A percentile compares a stretch with the other conserved stretches of the same genome.
Conservation (phyloP, 2,113 vertebrate genomes). For the Vulpes vulpes region DNA sequence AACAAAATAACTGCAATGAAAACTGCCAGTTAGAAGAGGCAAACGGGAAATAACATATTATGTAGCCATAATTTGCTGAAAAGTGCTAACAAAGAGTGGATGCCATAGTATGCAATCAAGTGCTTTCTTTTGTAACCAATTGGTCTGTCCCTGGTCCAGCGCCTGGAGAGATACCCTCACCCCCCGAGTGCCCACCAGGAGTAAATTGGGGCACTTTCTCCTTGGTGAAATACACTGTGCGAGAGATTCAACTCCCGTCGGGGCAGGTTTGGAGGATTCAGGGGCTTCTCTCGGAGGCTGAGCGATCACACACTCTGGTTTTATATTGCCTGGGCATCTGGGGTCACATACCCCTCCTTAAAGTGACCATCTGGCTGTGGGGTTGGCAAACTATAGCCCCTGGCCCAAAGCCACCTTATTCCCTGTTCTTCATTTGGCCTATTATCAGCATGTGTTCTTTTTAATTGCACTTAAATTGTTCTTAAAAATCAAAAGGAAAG, state of each 20-base stretch:
- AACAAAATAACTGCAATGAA: background rate
- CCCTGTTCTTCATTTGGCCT: background rate
- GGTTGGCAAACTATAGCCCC: background rate
- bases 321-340: accelerated
- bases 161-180: too few relatives aligned
- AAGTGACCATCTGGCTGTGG: accelerated
- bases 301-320: background rate
- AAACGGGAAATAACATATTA: background rate
- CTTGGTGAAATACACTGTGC: background rate
- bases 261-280: accelerated
- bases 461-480: background rate
- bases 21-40: background rate
- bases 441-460: accelerated
- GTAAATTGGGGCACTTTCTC: background rate
- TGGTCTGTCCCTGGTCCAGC: background rate
- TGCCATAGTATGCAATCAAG: background rate
- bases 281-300: background rate
- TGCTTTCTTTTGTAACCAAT: background rate
- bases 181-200: accelerated
- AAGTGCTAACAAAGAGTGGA: background rate
- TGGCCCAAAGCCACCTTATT: accelerated
- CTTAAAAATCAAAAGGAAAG: background rate
- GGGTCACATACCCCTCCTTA: accelerated
- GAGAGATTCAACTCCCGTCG: accelerated
- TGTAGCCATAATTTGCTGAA: background rate